A percentile compares a stretch with the other conserved stretches of the same genome.
These are phyloP conservation scores for Anas platyrhynchos DNA, from an alignment of 2,113 vertebrate genomes.

Conservation along the genomic window DNA sequence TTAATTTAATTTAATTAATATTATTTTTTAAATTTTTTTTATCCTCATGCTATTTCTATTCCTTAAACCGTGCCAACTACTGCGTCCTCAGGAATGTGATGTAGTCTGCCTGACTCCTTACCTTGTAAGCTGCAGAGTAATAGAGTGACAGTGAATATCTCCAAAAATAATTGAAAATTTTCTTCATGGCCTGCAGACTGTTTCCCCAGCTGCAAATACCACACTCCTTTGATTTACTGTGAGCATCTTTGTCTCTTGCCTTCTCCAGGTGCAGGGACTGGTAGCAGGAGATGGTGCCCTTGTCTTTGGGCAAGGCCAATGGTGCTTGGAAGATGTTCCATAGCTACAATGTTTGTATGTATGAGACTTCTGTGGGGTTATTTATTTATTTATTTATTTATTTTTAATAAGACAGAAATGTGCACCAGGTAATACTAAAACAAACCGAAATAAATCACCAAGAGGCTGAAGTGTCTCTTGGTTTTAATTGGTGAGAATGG, in stretches of 20 bases:
- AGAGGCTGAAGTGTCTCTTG: not conserved
- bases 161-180: not conserved
- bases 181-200: not conserved
- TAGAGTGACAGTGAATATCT: fast-evolving
- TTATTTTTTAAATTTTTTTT: not conserved
- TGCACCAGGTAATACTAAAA: not conserved
- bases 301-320: not conserved
- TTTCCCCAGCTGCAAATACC: not conserved
- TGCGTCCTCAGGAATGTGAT: not conserved
- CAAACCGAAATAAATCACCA: not conserved
- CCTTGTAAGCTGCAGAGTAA: not conserved
- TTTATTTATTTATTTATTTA: too few relatives aligned
- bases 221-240: not conserved
- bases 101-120: not conserved
- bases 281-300: not conserved
- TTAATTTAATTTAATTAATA: not conserved
- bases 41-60: not conserved
- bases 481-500: not conserved
- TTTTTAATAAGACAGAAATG: not conserved
- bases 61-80: not conserved
- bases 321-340: fast-evolving
- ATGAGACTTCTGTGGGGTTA: not conserved
- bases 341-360: not conserved
- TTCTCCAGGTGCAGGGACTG: fast-evolving
- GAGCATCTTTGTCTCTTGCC: too few relatives aligned